These are phyloP conservation scores for Tyrannus savana DNA, from an alignment of 2,113 vertebrate genomes.

Conservation along the genomic window DNA sequence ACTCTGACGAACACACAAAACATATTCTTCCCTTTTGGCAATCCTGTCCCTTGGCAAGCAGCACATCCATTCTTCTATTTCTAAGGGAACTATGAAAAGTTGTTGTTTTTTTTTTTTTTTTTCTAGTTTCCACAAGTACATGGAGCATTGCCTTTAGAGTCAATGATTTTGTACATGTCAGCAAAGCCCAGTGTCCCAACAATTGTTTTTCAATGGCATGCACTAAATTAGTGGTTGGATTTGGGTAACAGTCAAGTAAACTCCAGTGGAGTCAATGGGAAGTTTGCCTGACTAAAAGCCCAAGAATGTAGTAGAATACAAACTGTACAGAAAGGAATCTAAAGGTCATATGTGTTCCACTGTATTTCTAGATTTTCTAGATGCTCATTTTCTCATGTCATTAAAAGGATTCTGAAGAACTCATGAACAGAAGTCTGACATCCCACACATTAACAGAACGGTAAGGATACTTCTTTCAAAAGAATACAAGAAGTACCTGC, in stretches of 20 bases:
- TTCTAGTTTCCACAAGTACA: background rate
- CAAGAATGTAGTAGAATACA: background rate
- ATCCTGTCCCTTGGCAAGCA: background rate
- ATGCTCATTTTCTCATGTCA: background rate
- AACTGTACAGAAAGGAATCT: background rate
- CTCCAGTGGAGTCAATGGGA: background rate
- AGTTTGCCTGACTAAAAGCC: background rate
- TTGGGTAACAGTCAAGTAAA: background rate
- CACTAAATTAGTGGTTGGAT: background rate
- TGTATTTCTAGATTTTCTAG: background rate
- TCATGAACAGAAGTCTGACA: background rate
- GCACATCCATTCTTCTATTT: background rate
- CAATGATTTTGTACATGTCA: background rate
- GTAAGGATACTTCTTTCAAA: background rate
- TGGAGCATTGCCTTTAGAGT: background rate
- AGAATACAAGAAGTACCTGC: background rate
- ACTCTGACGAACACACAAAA: background rate
- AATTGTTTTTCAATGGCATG: background rate
- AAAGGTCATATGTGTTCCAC: rapidly evolving
- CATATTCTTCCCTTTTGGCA: background rate
- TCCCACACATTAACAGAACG: background rate
- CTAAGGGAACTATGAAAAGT: background rate
- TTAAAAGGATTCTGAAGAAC: background rate
- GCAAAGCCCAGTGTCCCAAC: background rate
- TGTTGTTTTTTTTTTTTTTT: background rate